These are phyloP conservation scores for Ctenodactylus gundi DNA, from an alignment of 2,113 vertebrate species.

Conservation along the genomic window DNA sequence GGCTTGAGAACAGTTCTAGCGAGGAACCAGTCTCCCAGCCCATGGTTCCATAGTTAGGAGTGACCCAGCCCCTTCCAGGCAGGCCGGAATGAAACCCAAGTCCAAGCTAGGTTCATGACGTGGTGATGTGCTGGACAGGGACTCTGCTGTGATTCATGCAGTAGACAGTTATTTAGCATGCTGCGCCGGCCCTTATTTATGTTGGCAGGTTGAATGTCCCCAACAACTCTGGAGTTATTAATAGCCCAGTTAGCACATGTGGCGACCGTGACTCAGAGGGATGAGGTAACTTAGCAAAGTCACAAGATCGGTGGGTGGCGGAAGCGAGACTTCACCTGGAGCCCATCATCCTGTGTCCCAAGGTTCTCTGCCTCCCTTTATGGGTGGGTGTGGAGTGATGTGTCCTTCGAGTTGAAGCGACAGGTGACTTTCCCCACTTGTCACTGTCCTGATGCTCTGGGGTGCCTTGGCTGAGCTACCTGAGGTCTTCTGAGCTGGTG, in stretches of 20 bases:
- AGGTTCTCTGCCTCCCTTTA: background rate
- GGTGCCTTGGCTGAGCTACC: background rate
- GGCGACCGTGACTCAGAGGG: constrained; percentile 48
- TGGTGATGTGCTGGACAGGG: background rate
- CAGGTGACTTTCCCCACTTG: background rate
- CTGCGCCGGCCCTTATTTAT: background rate
- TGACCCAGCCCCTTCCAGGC: background rate
- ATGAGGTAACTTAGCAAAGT: constrained; percentile 20
- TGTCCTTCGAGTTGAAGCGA: background rate
- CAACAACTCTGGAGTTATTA: constrained; percentile 56
- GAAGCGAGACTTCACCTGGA: background rate
- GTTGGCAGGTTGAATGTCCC: constrained; percentile 25
- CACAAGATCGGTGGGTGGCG: background rate
- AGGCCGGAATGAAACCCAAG: constrained; percentile 28
- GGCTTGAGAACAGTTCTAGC: background rate
- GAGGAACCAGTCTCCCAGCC: background rate
- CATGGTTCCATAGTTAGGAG: constrained; percentile 5
- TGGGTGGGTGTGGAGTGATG: background rate
- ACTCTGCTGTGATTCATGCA: constrained; percentile 53
- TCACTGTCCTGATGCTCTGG: background rate
- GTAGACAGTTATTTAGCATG: constrained; percentile 50
- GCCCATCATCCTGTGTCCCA: background rate
- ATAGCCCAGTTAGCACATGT: constrained; percentile 44
- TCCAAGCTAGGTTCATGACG: background rate
- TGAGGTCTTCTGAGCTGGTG: background rate